A percentile compares a stretch with the other conserved stretches of the same genome.
phyloP scores from a whole-genome alignment of 2,888 invertebrate species.

The Ormyrus thymus region DNA sequence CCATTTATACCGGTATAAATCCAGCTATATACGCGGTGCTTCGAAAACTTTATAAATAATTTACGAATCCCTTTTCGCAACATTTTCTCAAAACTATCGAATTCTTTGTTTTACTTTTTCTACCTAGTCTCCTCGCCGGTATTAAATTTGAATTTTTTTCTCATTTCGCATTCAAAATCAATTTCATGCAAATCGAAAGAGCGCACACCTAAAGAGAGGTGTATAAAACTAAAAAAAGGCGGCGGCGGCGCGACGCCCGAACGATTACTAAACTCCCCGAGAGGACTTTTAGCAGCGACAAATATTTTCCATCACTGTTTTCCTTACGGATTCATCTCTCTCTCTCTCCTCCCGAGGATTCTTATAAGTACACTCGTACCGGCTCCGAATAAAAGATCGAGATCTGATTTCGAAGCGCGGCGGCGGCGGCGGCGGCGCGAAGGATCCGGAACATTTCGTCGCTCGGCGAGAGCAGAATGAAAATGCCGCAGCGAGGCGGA shows the following conservation, averaged over 20 bases:
- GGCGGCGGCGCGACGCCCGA: not conserved
- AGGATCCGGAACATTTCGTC: too few species aligned
- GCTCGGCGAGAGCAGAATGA: too few species aligned
- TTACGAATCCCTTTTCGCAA: not conserved
- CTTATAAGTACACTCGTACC: not conserved
- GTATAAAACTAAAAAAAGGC: conserved; percentile 27
- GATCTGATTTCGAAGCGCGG: too few species aligned
- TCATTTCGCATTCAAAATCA: conserved; percentile 42
- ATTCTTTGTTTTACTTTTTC: not conserved
- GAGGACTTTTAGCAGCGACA: not conserved
- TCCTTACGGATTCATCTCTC: conserved; percentile 10
- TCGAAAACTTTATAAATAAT: not conserved
- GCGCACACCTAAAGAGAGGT: conserved; percentile 1
- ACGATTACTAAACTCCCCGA: not conserved
- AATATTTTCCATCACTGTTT: conserved; percentile 6
- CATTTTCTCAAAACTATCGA: not conserved
- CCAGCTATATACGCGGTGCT: not conserved
- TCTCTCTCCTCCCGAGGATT: not conserved
- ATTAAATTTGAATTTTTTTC: conserved; percentile 34
- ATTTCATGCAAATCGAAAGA: conserved; percentile 42
- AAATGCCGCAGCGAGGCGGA: not conserved
- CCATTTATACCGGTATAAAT: too few species aligned
- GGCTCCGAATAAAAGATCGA: not conserved
- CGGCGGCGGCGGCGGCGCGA: too few species aligned
- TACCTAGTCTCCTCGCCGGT: not conserved